Conservation (phyloP, 2,797 vertebrate genomes). For the Myoxocephalus aenaeus region DNA sequence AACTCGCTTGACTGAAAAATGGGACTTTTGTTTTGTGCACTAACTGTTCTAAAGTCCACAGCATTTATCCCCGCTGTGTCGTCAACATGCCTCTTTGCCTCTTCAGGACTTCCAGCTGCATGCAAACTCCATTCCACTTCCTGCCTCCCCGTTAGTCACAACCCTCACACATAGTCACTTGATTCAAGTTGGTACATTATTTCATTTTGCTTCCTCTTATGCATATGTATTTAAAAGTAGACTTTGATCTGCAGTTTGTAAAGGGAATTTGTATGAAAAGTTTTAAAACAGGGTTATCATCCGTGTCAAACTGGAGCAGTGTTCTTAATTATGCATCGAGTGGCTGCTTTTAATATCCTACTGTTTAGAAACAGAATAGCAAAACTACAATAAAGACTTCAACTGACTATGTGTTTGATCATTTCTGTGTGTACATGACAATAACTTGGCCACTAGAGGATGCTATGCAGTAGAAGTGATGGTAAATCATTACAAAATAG, state of each 20-base stretch:
- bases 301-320: slow-evolving; percentile 31
- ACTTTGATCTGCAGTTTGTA: slow-evolving; percentile 59
- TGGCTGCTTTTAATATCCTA: slow-evolving; percentile 73
- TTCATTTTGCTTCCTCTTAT: slow-evolving; percentile 41
- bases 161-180: slow-evolving; percentile 6
- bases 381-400: slow-evolving; percentile 85
- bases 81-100: not conserved
- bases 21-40: slow-evolving; percentile 8
- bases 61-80: slow-evolving; percentile 20
- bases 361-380: slow-evolving; percentile 83
- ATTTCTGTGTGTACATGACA: slow-evolving; percentile 6
- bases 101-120: slow-evolving; percentile 45
- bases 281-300: slow-evolving; percentile 37
- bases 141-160: slow-evolving; percentile 17
- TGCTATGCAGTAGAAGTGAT: not conserved
- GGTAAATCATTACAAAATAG: not conserved
- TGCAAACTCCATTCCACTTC: slow-evolving; percentile 6
- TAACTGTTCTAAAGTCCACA: slow-evolving; percentile 1
- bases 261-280: slow-evolving; percentile 62
- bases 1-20: slow-evolving; percentile 43
- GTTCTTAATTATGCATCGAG: slow-evolving; percentile 44
- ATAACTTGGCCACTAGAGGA: slow-evolving; percentile 52
- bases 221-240: slow-evolving; percentile 43
- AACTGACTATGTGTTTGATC: slow-evolving; percentile 36
- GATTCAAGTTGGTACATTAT: slow-evolving; percentile 33